Percentiles rank a stretch among this genome's conserved stretches.
Evolutionary conservation across 2,113 vertebrate species (phyloP).

Genomic region (Prietella phreatophila): DNA sequence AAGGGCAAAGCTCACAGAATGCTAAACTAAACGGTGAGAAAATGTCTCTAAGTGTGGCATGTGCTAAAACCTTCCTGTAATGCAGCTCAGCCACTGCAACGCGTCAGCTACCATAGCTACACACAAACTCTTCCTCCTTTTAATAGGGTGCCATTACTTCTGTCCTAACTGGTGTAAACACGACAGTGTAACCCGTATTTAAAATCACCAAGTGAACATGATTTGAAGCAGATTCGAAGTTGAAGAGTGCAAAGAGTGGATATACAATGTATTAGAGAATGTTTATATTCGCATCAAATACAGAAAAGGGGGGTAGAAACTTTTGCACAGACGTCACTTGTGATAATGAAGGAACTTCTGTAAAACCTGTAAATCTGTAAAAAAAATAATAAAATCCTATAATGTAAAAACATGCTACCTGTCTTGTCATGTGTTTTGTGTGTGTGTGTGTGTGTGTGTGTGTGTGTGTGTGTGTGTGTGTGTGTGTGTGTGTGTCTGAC

Average conservation of each 20-base stretch:
- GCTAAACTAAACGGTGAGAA: background rate
- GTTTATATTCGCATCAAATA: background rate
- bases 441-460: constrained; percentile 12
- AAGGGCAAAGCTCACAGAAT: no score
- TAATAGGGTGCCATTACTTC: background rate
- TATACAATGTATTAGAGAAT: background rate
- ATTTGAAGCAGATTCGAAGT: background rate
- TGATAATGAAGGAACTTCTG: background rate
- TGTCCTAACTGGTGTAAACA: no score
- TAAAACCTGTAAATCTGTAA: background rate
- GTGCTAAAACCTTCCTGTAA: background rate
- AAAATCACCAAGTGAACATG: background rate
- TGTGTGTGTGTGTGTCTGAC: constrained; percentile 65
- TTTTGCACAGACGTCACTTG: background rate
- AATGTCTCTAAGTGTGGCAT: background rate
- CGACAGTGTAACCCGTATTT: background rate
- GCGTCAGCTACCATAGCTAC: background rate
- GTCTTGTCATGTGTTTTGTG: background rate
- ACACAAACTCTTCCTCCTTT: background rate
- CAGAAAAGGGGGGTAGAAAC: background rate
- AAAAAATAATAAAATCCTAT: background rate
- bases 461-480: constrained; percentile 30
- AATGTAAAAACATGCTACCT: background rate
- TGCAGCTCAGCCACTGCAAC: background rate
- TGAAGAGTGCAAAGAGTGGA: background rate